Conservation (phyloP, 2,113 vertebrate genomes). For the Cottus gobio region DNA sequence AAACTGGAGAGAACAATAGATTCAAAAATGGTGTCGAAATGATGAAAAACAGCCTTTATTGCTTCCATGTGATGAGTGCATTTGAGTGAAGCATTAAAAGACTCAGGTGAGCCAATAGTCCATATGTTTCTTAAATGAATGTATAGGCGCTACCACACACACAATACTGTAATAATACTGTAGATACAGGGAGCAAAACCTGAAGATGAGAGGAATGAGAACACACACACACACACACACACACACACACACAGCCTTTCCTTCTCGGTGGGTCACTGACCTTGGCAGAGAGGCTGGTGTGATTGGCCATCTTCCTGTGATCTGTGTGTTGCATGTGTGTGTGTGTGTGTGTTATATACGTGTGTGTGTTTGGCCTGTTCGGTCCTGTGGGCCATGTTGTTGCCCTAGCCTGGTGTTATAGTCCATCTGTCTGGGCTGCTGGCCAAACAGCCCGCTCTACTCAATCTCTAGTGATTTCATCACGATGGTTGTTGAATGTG, state of each 20-base stretch:
- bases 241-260: background rate
- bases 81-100: background rate
- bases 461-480: slow-evolving; percentile 52
- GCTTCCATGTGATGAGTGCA: background rate
- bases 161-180: too few relatives aligned
- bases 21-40: background rate
- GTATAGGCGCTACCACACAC: background rate
- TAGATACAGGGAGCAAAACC: too few relatives aligned
- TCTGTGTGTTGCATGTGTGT: slow-evolving; percentile 43
- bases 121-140: background rate
- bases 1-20: background rate
- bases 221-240: slow-evolving; percentile 13
- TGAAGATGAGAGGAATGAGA: too few relatives aligned
- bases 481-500: slow-evolving; percentile 47
- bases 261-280: slow-evolving; percentile 56
- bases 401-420: slow-evolving; percentile 66
- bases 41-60: background rate
- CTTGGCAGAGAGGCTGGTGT: slow-evolving; percentile 61
- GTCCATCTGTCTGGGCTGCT: slow-evolving; percentile 74
- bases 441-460: slow-evolving; percentile 63
- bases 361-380: slow-evolving; percentile 49
- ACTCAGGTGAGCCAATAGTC: background rate
- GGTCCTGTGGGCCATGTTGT: slow-evolving; percentile 60
- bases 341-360: slow-evolving; percentile 27
- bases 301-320: slow-evolving; percentile 59